Evolutionary conservation across 2,113 vertebrate genomes (phyloP), one percentile per base, ranked within the genome.

Genomic region (Festucalex cinctus): DNA sequence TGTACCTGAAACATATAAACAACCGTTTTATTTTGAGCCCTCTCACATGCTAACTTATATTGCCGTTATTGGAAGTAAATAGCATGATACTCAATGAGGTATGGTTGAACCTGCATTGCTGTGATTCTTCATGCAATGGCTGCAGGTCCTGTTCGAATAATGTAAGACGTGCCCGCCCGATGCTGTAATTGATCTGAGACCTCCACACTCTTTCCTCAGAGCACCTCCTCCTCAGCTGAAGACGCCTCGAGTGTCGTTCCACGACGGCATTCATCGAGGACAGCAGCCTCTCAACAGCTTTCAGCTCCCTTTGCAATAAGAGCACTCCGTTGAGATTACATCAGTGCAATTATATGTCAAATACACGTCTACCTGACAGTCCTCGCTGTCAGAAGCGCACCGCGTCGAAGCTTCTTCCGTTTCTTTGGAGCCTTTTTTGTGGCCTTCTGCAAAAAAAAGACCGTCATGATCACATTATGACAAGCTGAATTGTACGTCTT

Each of bases 131-230:
- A 19, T 36, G 68, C 17, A 75, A 70, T 37, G 88, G 88, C 7
- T 88, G 67, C 46, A 96, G 63, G 56, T 63, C 79, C 72, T 85
- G 86, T 66, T 87, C 89, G 81, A 97, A 79, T 35, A 94, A 65
- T 39, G 74, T 84, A 61, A 94, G 89, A 78, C 95, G 91, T 53
- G 91, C 84, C 32, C 70, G 58, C 61, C 93, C 95, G 79, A 95
- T 46, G 44, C 71, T 88, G 65, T 94, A 79, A 79, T 98, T 95
- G 69, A 96, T 86, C 68, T 93, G 93, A 67, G 93, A 90, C 73
- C 71, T 93, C 95, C 95, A 97, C 48, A 92, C 91, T 76, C 93
- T 90, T 79, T 96, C 94, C 66, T 94, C 93, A 61, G 86, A 84
- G 78, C 78, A 91, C 6, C 90, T 4, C 43, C 85, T 85, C 70